Evolutionary conservation across 2,113 vertebrate species (phyloP).

Genomic region (Mohoua ochrocephala): DNA sequence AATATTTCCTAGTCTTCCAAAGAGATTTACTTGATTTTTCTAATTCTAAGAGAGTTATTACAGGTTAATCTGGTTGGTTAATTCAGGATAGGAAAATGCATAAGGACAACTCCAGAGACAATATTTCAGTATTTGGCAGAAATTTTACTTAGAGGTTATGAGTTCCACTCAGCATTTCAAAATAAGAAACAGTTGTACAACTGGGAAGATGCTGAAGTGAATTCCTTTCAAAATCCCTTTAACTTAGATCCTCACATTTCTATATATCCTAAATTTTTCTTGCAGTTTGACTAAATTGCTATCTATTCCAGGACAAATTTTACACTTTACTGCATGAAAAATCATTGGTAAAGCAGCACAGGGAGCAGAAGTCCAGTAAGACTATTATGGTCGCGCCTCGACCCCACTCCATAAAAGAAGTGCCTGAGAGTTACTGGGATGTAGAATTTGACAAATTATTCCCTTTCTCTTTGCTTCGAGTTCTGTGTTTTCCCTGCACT

Average conservation of each 20-base stretch:
- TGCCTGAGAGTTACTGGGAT: neutral
- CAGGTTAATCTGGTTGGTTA: accelerated
- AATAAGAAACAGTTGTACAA: neutral
- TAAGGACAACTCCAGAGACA: neutral
- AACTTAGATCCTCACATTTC: neutral
- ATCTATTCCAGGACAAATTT: neutral
- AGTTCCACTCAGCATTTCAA: neutral
- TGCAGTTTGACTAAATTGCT: neutral
- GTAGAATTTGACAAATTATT: neutral
- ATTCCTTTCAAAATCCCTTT: neutral
- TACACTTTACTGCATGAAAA: neutral
- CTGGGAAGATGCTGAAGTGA: neutral
- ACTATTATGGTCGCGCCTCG: accelerated
- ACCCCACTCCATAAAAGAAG: neutral
- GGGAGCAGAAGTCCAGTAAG: neutral
- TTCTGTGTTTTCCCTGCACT: neutral
- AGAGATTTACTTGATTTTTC: neutral
- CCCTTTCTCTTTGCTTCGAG: neutral
- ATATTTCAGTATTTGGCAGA: neutral
- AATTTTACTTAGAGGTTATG: neutral
- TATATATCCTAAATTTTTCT: neutral
- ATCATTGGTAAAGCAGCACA: neutral
- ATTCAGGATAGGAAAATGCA: neutral
- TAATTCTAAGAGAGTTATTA: neutral
- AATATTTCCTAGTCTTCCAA: neutral